A percentile compares a stretch with the other conserved stretches of the same genome.
Conservation (phyloP, 2,888 invertebrate genomes). For the Bembecia ichneumoniformis region DNA sequence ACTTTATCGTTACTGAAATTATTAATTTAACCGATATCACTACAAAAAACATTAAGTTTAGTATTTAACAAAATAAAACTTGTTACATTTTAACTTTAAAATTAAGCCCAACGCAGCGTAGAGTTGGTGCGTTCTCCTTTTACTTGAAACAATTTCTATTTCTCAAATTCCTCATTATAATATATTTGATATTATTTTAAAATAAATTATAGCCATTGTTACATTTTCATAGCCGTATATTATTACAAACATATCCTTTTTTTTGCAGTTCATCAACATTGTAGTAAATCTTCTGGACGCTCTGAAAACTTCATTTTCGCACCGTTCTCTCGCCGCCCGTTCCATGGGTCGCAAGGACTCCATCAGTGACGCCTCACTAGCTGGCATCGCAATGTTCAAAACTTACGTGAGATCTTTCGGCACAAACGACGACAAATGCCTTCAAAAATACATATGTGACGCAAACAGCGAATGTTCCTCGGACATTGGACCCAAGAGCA, state of each 20-base stretch:
- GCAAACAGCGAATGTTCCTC: conserved; percentile 89
- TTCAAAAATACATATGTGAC: conserved; percentile 91
- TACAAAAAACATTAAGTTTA: too few relatives aligned
- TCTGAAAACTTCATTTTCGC: conserved; percentile 92
- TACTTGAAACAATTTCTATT: too few relatives aligned
- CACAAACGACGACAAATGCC: conserved; percentile 84
- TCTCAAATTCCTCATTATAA: too few relatives aligned
- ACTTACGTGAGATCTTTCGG: conserved; percentile 87
- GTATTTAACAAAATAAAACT: too few relatives aligned
- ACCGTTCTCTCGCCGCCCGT: conserved; percentile 87
- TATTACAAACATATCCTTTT: not conserved
- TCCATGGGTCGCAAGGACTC: conserved; percentile 89
- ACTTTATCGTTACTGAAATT: too few relatives aligned
- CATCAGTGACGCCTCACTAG: conserved; percentile 90
- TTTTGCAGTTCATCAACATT: conserved; percentile 88
- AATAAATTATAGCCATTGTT: not conserved
- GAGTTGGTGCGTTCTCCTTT: too few relatives aligned
- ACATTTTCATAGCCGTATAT: not conserved
- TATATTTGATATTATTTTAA: too few relatives aligned
- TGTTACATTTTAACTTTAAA: too few relatives aligned
- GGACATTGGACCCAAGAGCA: conserved; percentile 84
- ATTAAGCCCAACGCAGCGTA: too few relatives aligned
- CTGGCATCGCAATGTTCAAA: conserved; percentile 90
- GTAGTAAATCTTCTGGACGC: conserved; percentile 92
- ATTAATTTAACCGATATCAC: too few relatives aligned